Conservation (phyloP, 30 jellyfish, hydroid and myxozoan genomes). For the Pseudorhiza aurosa region DNA sequence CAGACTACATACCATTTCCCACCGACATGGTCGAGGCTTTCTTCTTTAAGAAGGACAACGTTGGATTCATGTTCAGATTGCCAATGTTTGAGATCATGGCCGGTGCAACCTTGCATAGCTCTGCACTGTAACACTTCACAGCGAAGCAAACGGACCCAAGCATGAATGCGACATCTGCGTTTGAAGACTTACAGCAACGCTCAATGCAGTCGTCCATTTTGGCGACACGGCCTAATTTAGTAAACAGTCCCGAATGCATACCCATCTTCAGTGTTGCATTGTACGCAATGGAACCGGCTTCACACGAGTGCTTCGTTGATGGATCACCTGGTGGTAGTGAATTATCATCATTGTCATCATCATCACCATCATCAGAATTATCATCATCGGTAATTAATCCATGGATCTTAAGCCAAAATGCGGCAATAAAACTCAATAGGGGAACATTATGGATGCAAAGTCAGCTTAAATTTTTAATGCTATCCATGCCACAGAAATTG, state of each 20-base stretch:
- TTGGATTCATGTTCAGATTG: conserved; percentile 89
- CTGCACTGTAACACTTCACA: conserved; percentile 90
- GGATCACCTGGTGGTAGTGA: conserved; percentile 83
- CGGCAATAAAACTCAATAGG: too few species aligned
- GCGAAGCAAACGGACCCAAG: conserved; percentile 95
- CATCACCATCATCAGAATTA: too few species aligned
- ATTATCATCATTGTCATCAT: neutral
- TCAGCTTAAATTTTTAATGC: too few species aligned
- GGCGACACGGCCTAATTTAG: conserved; percentile 87
- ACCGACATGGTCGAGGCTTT: conserved; percentile 41
- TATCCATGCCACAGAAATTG: too few species aligned
- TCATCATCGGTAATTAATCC: too few species aligned
- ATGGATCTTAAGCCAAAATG: too few species aligned
- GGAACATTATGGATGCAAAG: too few species aligned
- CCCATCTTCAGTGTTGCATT: conserved; percentile 94
- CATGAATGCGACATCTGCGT: conserved; percentile 95
- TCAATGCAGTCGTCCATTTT: conserved; percentile 95
- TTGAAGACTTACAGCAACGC: conserved; percentile 93
- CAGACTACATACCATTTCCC: conserved; percentile 66
- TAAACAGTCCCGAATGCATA: conserved; percentile 96
- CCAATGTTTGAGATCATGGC: conserved; percentile 87
- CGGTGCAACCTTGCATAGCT: conserved; percentile 91
- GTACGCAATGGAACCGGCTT: conserved; percentile 80
- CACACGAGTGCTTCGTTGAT: conserved; percentile 79
- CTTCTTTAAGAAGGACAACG: conserved; percentile 89